Evolutionary conservation across 2,888 invertebrate species (phyloP).

Genomic region (Brenthis daphne): DNA sequence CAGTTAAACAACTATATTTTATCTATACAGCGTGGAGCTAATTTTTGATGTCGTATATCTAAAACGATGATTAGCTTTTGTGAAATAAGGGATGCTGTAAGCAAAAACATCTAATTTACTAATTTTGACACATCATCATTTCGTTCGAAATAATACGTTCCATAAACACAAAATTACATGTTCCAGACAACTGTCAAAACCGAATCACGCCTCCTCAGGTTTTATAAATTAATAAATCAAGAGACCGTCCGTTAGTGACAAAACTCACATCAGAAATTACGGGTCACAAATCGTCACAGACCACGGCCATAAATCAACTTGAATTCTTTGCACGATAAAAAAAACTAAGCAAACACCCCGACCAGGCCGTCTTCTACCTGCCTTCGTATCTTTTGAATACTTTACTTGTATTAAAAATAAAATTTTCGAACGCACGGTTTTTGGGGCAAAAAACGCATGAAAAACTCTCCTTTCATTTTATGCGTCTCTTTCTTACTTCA

Average conservation of each 20-base stretch:
- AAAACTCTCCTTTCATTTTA: constrained; percentile 68
- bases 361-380: constrained; percentile 75
- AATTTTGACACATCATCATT: constrained; percentile 41
- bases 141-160: constrained; percentile 45
- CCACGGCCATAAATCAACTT: constrained; percentile 73
- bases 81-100: constrained; percentile 9
- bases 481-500: constrained; percentile 51
- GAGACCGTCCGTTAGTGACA: constrained; percentile 70
- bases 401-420: constrained; percentile 80
- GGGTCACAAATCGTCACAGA: constrained; percentile 81
- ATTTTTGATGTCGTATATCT: not conserved
- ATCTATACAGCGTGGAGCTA: not conserved
- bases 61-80: not conserved
- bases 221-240: constrained; percentile 77
- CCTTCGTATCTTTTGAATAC: constrained; percentile 78
- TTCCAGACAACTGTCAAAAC: constrained; percentile 69
- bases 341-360: constrained; percentile 77
- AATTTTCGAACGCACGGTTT: constrained; percentile 76
- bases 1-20: too few species aligned
- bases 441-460: constrained; percentile 76
- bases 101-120: constrained; percentile 30
- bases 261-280: constrained; percentile 78
- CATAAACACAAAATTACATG: constrained; percentile 55
- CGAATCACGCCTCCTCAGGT: constrained; percentile 58
- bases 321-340: constrained; percentile 72